Conservation (phyloP, 2,113 vertebrate species). For the Nothoprocta perdicaria region DNA sequence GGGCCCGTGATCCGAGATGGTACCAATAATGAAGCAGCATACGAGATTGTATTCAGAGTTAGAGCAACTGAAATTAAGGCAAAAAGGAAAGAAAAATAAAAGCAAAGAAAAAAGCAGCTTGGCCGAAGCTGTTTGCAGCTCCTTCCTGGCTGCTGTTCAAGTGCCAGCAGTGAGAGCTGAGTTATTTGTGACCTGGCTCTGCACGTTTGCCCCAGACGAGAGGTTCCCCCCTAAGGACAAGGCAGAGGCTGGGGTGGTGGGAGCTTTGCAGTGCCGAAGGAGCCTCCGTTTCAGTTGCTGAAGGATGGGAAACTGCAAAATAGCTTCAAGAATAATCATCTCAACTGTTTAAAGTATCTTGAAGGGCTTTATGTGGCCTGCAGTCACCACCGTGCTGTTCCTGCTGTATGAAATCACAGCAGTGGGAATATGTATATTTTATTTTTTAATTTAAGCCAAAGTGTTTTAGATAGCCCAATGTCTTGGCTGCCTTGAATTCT, state of each 20-base stretch:
- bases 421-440: background rate
- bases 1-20: background rate
- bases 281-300: background rate
- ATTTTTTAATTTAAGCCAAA: background rate
- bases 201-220: background rate
- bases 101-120: background rate
- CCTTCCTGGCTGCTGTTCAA: background rate
- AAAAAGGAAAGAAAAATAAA: conserved; percentile 33
- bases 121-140: background rate
- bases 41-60: background rate
- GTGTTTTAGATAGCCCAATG: background rate
- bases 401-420: background rate
- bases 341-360: background rate
- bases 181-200: background rate
- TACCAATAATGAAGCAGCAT: conserved; percentile 34
- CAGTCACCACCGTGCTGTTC: background rate
- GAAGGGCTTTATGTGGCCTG: background rate
- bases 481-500: background rate
- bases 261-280: background rate
- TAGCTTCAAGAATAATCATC: background rate
- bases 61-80: conserved; percentile 16
- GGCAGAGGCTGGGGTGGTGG: background rate
- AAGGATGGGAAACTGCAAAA: background rate
- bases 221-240: background rate
- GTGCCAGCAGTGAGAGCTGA: background rate